Evolutionary conservation across 2,113 vertebrate species (phyloP).

Genomic region (Tretioscincus oriximinensis): DNA sequence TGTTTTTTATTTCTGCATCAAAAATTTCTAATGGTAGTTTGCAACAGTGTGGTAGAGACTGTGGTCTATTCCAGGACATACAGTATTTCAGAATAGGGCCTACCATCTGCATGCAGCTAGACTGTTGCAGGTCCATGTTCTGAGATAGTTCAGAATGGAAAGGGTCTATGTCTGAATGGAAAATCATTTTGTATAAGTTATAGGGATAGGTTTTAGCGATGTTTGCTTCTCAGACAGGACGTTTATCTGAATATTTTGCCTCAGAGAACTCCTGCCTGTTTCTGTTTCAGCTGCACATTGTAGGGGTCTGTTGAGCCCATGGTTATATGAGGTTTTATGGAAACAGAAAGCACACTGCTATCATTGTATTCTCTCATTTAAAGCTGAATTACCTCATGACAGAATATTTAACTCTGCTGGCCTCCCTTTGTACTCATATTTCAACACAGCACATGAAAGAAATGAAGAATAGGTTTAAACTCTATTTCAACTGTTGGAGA

Average conservation of each 20-base stretch:
- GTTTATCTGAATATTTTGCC: constrained; percentile 45
- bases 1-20: not conserved
- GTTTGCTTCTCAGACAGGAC: constrained; percentile 46
- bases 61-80: too few species aligned
- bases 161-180: not conserved
- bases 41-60: not conserved
- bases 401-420: constrained; percentile 59
- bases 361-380: constrained; percentile 59
- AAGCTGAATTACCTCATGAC: constrained; percentile 67
- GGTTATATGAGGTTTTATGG: constrained; percentile 56
- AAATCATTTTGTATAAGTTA: not conserved
- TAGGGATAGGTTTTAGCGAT: constrained; percentile 29
- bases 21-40: not conserved
- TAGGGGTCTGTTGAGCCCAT: constrained; percentile 45
- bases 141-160: too few species aligned
- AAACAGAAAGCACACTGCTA: constrained; percentile 60
- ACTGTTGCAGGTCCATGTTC: too few species aligned
- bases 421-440: constrained; percentile 61
- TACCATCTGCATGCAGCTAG: too few species aligned
- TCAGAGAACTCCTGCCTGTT: constrained; percentile 55
- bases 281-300: constrained; percentile 54
- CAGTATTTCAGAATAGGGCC: too few species aligned
- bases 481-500: constrained; percentile 46
- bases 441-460: constrained; percentile 62
- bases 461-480: constrained; percentile 61